Percentiles rank a stretch among this genome's conserved stretches.
phyloP scores from a whole-genome alignment of 2,888 invertebrate species.

The Leptarthrus brevirostris region DNA sequence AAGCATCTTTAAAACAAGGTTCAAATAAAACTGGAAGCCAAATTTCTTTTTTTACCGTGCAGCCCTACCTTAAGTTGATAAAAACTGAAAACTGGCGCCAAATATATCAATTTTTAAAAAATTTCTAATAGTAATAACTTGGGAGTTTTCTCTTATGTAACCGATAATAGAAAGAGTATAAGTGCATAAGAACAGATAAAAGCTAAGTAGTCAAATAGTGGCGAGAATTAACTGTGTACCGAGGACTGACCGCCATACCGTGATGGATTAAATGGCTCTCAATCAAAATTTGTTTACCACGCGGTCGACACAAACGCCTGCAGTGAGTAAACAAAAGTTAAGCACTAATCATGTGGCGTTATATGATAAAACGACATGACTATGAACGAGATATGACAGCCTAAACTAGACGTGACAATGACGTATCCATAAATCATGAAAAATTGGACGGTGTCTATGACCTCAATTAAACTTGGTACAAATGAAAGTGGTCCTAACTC shows the following conservation, averaged over 20 bases:
- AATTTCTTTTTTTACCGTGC: no score
- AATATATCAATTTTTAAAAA: no score
- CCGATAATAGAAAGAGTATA: no score
- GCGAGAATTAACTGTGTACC: slow-evolving; percentile 5
- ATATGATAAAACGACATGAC: slow-evolving; percentile 11
- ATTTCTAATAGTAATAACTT: no score
- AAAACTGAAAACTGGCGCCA: no score
- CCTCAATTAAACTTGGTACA: background rate
- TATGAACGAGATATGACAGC: background rate
- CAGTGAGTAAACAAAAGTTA: slow-evolving; percentile 25
- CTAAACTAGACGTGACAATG: slow-evolving; percentile 9
- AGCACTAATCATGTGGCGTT: slow-evolving; percentile 28
- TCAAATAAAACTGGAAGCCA: no score
- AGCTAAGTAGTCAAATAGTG: no score
- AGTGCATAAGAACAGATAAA: no score
- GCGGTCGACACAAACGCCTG: slow-evolving; percentile 1
- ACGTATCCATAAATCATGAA: slow-evolving; percentile 3
- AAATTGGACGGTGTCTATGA: background rate
- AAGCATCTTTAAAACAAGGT: no score
- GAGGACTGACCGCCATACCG: background rate
- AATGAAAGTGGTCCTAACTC: background rate
- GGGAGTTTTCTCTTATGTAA: no score
- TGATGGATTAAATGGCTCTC: slow-evolving; percentile 8
- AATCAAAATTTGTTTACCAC: slow-evolving; percentile 32
- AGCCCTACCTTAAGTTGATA: no score